phyloP scores from a whole-genome alignment of 2,888 invertebrate species.

The Clanis bilineata region DNA sequence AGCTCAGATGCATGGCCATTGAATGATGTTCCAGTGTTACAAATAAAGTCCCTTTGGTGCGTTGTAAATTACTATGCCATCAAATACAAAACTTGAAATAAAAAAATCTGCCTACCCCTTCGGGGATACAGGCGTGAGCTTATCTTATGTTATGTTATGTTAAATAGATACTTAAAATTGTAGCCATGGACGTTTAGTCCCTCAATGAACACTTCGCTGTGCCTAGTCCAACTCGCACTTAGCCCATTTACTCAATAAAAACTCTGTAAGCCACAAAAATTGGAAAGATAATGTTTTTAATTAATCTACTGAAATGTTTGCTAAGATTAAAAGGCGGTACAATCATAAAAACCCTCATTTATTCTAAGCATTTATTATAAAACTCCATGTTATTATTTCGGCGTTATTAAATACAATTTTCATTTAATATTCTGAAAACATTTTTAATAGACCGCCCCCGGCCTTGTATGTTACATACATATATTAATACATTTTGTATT shows the following conservation, averaged over 20 bases:
- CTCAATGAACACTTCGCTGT: too few relatives aligned
- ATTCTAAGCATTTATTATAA: slow-evolving; percentile 27
- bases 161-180: too few relatives aligned
- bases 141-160: too few relatives aligned
- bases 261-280: slow-evolving; percentile 44
- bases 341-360: slow-evolving; percentile 29
- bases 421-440: not conserved
- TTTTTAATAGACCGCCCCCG: not conserved
- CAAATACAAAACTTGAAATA: too few relatives aligned
- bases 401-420: not conserved
- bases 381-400: not conserved
- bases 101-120: too few relatives aligned
- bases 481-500: too few relatives aligned
- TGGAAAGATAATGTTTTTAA: slow-evolving; percentile 45
- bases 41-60: not conserved
- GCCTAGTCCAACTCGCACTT: too few relatives aligned
- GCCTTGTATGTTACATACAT: not conserved
- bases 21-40: not conserved
- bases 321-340: slow-evolving; percentile 34
- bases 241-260: slow-evolving; percentile 41
- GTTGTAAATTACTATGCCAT: not conserved
- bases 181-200: too few relatives aligned
- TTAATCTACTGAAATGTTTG: slow-evolving; percentile 44
- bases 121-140: too few relatives aligned
- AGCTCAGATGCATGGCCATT: slow-evolving; percentile 24